A percentile compares a stretch with the other conserved stretches of the same genome.
Conservation (phyloP, 2,888 invertebrate genomes). For the Torymus auratus region DNA sequence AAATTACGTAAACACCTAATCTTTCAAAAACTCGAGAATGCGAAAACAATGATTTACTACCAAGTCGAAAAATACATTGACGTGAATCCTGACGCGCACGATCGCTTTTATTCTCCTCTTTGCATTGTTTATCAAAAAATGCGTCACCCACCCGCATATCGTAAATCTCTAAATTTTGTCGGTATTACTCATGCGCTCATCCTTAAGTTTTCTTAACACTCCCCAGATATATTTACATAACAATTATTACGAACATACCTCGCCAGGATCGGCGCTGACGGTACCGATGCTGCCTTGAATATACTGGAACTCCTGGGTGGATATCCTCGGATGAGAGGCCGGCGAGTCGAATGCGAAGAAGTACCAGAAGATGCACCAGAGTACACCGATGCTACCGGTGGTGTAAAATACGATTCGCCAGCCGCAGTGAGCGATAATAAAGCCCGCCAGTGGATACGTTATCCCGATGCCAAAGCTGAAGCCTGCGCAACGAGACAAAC, state of each 20-base stretch:
- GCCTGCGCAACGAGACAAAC: constrained; percentile 74
- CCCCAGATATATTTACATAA: too few species aligned
- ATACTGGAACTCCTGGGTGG: constrained; percentile 81
- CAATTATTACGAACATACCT: constrained; percentile 60
- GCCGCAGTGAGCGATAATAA: constrained; percentile 83
- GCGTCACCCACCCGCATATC: too few species aligned
- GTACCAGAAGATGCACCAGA: constrained; percentile 85
- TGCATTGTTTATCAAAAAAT: too few species aligned
- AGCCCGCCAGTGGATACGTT: constrained; percentile 84
- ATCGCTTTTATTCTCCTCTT: too few species aligned
- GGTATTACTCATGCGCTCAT: too few species aligned
- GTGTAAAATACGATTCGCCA: constrained; percentile 85
- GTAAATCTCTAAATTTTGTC: too few species aligned
- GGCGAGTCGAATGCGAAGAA: constrained; percentile 84
- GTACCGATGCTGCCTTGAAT: constrained; percentile 81
- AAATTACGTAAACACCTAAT: too few species aligned
- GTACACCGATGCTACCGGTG: constrained; percentile 81
- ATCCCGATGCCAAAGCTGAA: constrained; percentile 86
- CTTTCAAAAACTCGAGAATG: too few species aligned
- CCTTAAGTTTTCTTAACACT: too few species aligned
- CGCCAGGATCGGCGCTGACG: constrained; percentile 78
- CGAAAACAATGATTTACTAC: too few species aligned
- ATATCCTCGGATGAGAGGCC: constrained; percentile 83
- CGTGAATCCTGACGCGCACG: too few species aligned
- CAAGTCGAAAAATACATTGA: too few species aligned